Evolutionary conservation across 2,797 vertebrate species (phyloP).

Genomic region (Rousettus madagascariensis): DNA sequence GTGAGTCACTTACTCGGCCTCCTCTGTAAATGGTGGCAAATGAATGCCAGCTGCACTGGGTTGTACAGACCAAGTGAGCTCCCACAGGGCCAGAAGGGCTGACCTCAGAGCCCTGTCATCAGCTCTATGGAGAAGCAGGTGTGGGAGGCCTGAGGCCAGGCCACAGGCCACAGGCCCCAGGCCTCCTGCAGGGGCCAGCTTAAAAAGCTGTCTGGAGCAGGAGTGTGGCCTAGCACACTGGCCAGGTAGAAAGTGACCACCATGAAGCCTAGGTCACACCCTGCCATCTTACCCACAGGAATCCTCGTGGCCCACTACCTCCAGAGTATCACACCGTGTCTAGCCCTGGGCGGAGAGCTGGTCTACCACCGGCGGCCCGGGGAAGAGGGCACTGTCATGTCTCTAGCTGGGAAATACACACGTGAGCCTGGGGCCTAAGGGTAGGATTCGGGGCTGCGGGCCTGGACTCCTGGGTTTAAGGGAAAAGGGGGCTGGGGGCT

Average conservation of each 20-base stretch:
- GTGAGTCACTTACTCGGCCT: not conserved
- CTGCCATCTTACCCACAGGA: constrained; percentile 76
- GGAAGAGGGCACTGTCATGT: constrained; percentile 91
- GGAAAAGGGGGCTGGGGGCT: not conserved
- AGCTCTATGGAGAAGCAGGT: not conserved
- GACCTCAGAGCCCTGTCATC: not conserved
- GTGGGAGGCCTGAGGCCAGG: not conserved
- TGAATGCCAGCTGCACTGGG: fast-evolving
- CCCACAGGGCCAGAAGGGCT: not conserved
- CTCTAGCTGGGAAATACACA: constrained; percentile 92
- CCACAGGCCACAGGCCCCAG: not conserved
- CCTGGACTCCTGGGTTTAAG: not conserved
- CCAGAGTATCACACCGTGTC: constrained; percentile 90
- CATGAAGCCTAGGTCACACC: not conserved
- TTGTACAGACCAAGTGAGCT: not conserved
- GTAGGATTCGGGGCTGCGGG: not conserved
- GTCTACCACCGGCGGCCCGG: constrained; percentile 92
- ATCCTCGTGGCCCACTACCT: constrained; percentile 92
- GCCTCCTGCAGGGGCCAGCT: not conserved
- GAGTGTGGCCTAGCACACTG: not conserved
- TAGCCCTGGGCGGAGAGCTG: constrained; percentile 93
- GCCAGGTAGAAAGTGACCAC: not conserved
- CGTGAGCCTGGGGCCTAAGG: constrained; percentile 49
- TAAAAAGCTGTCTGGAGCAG: not conserved
- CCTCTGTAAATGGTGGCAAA: not conserved